Evolutionary conservation across 1,140 invertebrate genomes (phyloP), one percentile per base, ranked within the genome.

Genomic region (Aphelinus certus): DNA sequence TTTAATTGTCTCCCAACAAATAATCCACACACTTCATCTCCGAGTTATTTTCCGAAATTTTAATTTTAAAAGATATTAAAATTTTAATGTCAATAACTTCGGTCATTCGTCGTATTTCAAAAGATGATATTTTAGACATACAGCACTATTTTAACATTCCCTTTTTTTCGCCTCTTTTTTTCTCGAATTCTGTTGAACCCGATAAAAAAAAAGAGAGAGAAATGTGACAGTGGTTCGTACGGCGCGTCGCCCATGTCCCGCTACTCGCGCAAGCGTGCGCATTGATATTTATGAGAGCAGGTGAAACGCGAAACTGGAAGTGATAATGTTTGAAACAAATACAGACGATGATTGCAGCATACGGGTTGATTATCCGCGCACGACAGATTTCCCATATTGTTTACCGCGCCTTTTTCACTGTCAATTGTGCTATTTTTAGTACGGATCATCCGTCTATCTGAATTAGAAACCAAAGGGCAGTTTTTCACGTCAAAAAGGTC

Each of bases 301-400:
- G 76, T 77, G 76, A 73, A 77, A 77, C 76, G 71, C 66, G 71
- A 76, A 76, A 76, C 75, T 76, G 75, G 76, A 77, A 73, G 71
- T 73, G 76, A 77, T 77, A 77, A 76, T 73, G 71, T 64, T 70
- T 53, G 71, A 77, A 77, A 73, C 71, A 73, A 73, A 77, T 63
- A 68, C 43, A 64, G 57, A 51, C 71, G 68, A 76, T 55, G 70
- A 73, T 76, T 69, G 70, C 61, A 61, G 56, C 71, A 77, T 77
- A 77, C 76, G 76, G 76, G 76, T 70, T 70, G 76, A 77, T 77
- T 77, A 77, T 77, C 66, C 71, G 75, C 61, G 51, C 7, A n/a
- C 67, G 69, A 51, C 70, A 70, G 64, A 72, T 73, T 76, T 71
- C 63, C 70, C 64, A 72, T 75, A 65, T 70, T 71, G 43, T 76